Percentiles rank a stretch among this genome's conserved stretches.
Evolutionary conservation across 2,113 vertebrate genomes (phyloP).

Genomic region (Vanacampus margaritifer): DNA sequence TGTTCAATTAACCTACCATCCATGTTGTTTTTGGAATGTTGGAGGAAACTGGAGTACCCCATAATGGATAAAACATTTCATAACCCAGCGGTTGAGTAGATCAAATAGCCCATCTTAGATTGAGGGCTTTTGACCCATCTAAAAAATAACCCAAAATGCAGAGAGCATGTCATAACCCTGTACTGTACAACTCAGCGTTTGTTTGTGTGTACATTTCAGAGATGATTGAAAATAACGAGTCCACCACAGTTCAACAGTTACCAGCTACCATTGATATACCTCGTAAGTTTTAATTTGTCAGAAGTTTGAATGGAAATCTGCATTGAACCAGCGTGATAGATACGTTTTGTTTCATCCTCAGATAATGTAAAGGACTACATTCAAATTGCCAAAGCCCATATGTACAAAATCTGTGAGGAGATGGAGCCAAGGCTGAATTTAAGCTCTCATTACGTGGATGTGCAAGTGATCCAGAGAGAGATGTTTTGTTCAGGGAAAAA

Average conservation of each 20-base stretch:
- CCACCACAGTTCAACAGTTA: slow-evolving; percentile 17
- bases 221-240: slow-evolving; percentile 21
- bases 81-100: too few relatives aligned
- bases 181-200: too few relatives aligned
- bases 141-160: too few relatives aligned
- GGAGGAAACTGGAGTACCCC: too few relatives aligned
- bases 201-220: slow-evolving; percentile 38
- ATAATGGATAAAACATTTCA: too few relatives aligned
- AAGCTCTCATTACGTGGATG: slow-evolving; percentile 73
- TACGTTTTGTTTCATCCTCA: slow-evolving; percentile 42
- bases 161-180: too few relatives aligned
- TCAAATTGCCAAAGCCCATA: slow-evolving; percentile 60
- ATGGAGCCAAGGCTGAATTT: slow-evolving; percentile 55
- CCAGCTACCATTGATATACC: slow-evolving; percentile 27
- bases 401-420: slow-evolving; percentile 55
- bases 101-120: too few relatives aligned
- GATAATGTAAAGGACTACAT: slow-evolving; percentile 75
- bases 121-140: too few relatives aligned
- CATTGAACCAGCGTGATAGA: background rate
- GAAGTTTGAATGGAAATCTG: background rate
- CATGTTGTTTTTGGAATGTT: too few relatives aligned
- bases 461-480: slow-evolving; percentile 69
- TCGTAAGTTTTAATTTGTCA: slow-evolving; percentile 25
- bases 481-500: slow-evolving; percentile 69
- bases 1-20: too few relatives aligned